Conservation (phyloP, 2,797 vertebrate species). For the Cephalopachus bancanus region DNA sequence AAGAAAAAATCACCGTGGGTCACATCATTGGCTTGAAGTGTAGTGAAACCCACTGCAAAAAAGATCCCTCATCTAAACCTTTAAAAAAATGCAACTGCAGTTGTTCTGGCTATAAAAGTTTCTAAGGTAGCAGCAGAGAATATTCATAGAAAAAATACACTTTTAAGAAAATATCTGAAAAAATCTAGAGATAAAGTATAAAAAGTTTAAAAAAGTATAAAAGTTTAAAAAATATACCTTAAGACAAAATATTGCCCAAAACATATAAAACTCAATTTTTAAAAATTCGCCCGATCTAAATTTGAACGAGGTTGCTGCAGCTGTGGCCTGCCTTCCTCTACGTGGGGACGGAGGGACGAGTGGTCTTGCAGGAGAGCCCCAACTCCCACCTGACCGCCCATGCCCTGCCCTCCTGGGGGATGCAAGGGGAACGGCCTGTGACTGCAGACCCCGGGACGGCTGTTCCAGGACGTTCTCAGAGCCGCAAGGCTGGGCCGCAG, state of each 20-base stretch:
- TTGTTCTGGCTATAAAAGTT: conserved; percentile 76
- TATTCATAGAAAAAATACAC: conserved; percentile 90
- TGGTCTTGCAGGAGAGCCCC: background rate
- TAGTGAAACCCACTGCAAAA: conserved; percentile 61
- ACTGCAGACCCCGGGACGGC: background rate
- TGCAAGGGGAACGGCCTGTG: too few relatives aligned
- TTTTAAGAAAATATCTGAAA: conserved; percentile 89
- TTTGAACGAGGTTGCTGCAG: background rate
- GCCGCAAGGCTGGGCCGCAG: background rate
- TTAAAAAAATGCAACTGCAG: conserved; percentile 85
- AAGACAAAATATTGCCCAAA: background rate
- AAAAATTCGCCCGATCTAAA: background rate
- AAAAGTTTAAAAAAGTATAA: conserved; percentile 81
- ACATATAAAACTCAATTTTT: background rate
- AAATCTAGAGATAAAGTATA: conserved; percentile 86
- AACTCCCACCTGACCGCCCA: background rate
- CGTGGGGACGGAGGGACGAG: background rate
- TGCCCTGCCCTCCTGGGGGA: background rate
- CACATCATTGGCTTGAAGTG: conserved; percentile 77
- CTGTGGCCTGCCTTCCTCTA: background rate
- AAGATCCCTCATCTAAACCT: conserved; percentile 81
- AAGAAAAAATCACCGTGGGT: conserved; percentile 81
- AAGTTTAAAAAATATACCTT: conserved; percentile 68
- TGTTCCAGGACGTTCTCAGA: background rate
- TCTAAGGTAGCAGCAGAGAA: conserved; percentile 88